phyloP scores from a whole-genome alignment of 2,113 vertebrate species.

The Ctenomys sociabilis region DNA sequence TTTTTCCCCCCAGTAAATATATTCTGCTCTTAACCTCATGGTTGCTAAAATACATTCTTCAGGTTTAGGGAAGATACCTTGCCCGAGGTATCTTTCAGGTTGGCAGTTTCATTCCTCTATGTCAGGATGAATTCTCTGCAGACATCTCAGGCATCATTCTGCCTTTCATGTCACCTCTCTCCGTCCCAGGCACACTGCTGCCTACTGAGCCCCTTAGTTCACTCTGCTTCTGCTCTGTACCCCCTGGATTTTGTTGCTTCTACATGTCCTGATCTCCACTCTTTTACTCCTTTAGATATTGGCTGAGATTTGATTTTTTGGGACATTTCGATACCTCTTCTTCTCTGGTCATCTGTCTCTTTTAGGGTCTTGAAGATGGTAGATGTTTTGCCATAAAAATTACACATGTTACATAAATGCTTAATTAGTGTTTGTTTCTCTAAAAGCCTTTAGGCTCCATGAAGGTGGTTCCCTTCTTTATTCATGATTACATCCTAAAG shows the following conservation, averaged over 20 bases:
- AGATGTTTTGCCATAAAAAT: constrained; percentile 14
- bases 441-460: not conserved
- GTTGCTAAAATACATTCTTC: no score
- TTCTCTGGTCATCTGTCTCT: not conserved
- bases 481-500: not conserved
- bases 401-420: not conserved
- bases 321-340: not conserved
- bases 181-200: not conserved
- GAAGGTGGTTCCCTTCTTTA: not conserved
- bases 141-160: not conserved
- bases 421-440: not conserved
- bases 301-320: not conserved
- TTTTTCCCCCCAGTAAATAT: no score
- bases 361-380: not conserved
- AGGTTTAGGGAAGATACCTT: no score
- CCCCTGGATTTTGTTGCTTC: not conserved
- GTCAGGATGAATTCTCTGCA: rapidly evolving
- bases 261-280: not conserved
- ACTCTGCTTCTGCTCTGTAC: not conserved
- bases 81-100: no score
- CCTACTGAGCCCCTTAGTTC: not conserved
- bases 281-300: not conserved
- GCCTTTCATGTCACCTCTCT: no score
- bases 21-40: no score
- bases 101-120: no score